A percentile compares a stretch with the other conserved stretches of the same genome.
Evolutionary conservation across 2,797 vertebrate species (phyloP).

Genomic region (Pampus argenteus): DNA sequence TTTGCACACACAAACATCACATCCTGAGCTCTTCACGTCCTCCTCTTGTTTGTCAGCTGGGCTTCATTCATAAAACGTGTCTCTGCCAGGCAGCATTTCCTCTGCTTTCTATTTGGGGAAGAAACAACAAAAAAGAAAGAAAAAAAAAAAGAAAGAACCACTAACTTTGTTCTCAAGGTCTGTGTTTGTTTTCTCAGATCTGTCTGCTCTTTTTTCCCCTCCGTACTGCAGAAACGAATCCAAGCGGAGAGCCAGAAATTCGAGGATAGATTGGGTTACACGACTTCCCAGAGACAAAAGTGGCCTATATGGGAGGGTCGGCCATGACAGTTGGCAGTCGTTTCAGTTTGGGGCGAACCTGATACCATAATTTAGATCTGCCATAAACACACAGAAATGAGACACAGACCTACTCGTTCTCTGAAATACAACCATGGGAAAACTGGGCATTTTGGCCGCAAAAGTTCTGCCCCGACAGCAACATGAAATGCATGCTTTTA

Average conservation of each 20-base stretch:
- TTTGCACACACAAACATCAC: background rate
- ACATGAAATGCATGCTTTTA: conserved; percentile 67
- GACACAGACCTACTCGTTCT: conserved; percentile 70
- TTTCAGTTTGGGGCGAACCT: conserved; percentile 67
- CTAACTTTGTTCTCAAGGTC: conserved; percentile 65
- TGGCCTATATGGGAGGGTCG: conserved; percentile 67
- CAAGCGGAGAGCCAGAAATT: conserved; percentile 60
- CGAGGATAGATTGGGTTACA: conserved; percentile 72
- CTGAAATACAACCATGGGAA: conserved; percentile 75
- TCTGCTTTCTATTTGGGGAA: conserved; percentile 56
- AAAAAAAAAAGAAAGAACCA: conserved; percentile 19
- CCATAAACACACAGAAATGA: conserved; percentile 82
- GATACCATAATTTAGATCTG: conserved; percentile 84
- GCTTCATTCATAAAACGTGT: conserved; percentile 67
- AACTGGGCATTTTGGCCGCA: conserved; percentile 43
- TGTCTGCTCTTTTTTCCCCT: conserved; percentile 51
- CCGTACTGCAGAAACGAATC: conserved; percentile 47
- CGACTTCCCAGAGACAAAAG: conserved; percentile 72
- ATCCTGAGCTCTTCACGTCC: background rate
- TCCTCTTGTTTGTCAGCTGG: conserved; percentile 52
- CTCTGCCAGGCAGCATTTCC: conserved; percentile 50
- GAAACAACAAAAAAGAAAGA: conserved; percentile 2
- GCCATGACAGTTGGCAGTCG: conserved; percentile 81
- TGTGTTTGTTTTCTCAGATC: conserved; percentile 68
- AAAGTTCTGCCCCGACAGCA: conserved; percentile 44